These are phyloP conservation scores for Amiota communis DNA, from an alignment of 2,888 invertebrate species.

Conservation along the genomic window DNA sequence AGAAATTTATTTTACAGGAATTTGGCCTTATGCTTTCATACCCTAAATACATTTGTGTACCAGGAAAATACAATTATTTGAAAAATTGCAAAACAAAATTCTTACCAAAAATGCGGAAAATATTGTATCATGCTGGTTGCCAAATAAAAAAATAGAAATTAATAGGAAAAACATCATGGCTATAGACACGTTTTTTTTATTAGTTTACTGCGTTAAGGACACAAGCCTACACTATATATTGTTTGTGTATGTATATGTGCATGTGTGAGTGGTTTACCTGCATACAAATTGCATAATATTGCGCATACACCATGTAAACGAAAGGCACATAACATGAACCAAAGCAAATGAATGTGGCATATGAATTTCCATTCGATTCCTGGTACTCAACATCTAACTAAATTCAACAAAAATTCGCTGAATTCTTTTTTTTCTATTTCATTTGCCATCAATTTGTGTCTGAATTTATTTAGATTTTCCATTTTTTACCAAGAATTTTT, in stretches of 20 bases:
- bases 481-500: constrained; percentile 14
- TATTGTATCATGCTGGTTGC: no score
- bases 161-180: no score
- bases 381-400: neutral
- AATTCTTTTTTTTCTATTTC: neutral
- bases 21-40: no score
- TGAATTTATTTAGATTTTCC: neutral
- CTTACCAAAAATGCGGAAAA: no score
- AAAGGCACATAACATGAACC: neutral
- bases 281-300: constrained; percentile 19
- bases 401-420: constrained; percentile 2
- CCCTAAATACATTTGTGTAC: no score
- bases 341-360: no score
- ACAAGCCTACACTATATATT: neutral
- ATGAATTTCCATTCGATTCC: no score
- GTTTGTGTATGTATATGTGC: neutral
- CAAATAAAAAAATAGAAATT: no score
- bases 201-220: neutral
- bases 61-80: no score
- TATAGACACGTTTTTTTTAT: neutral
- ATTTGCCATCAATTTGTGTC: constrained; percentile 24
- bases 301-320: constrained; percentile 11
- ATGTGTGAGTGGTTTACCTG: neutral
- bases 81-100: no score
- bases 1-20: no score